phyloP scores from a whole-genome alignment of 2,888 invertebrate genomes.

The Philhelius pedissequus region DNA sequence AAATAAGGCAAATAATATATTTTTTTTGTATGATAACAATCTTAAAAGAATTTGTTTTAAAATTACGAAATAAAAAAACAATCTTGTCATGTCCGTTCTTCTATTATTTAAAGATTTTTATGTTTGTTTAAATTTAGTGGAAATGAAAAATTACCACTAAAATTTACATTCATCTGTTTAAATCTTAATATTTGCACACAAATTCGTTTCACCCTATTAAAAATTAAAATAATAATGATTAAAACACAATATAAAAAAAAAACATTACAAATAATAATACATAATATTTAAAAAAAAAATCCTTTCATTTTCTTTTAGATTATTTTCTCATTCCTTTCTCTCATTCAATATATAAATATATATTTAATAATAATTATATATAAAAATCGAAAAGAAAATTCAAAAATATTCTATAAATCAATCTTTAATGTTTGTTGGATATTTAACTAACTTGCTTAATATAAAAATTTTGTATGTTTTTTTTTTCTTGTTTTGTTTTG shows the following conservation, averaged over 20 bases:
- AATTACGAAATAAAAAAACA: conserved; percentile 26
- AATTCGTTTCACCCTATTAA: conserved; percentile 62
- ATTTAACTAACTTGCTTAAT: conserved; percentile 67
- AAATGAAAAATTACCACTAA: conserved; percentile 16
- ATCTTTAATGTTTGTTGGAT: conserved; percentile 59
- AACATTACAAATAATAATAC: conserved; percentile 10
- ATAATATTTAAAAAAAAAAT: conserved; percentile 10
- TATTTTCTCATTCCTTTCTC: conserved; percentile 39
- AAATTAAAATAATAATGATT: conserved; percentile 3
- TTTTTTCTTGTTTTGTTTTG: conserved; percentile 37
- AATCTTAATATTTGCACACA: conserved; percentile 67
- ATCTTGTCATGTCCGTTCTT: conserved; percentile 19
- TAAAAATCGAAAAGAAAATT: conserved; percentile 48
- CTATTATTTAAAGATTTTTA: neutral
- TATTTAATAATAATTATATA: conserved; percentile 64
- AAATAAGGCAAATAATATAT: conserved; percentile 35
- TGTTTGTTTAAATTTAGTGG: neutral
- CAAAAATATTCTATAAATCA: conserved; percentile 63
- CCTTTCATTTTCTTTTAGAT: conserved; percentile 9
- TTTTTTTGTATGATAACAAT: conserved; percentile 13
- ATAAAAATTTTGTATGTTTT: conserved; percentile 57
- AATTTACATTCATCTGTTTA: conserved; percentile 37
- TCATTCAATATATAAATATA: conserved; percentile 61
- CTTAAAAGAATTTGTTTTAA: conserved; percentile 27
- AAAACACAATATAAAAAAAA: conserved; percentile 23